phyloP scores from a whole-genome alignment of 2,888 invertebrate genomes.

The Dynastes grantii region DNA sequence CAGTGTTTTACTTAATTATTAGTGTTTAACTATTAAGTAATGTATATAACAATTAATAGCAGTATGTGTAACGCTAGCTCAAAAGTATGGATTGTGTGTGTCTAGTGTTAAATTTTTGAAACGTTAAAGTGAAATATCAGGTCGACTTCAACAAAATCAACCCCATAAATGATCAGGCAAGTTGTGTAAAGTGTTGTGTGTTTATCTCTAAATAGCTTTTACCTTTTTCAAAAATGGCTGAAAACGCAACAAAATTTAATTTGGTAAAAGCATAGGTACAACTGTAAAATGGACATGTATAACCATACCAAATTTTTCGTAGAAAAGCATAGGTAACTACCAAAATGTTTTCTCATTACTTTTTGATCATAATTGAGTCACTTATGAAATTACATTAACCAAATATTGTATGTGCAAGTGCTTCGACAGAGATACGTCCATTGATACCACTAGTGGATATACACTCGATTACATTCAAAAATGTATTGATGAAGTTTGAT shows the following conservation, averaged over 20 bases:
- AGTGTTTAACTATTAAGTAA: constrained; percentile 28
- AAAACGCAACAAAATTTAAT: constrained; percentile 17
- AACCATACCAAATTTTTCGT: not conserved
- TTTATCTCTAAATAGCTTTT: constrained; percentile 7
- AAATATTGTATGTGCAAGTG: not conserved
- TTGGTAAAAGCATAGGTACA: not conserved
- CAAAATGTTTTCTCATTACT: not conserved
- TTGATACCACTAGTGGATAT: constrained; percentile 1
- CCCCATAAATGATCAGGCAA: constrained; percentile 22
- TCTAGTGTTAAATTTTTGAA: constrained; percentile 33
- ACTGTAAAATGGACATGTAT: not conserved
- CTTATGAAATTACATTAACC: not conserved
- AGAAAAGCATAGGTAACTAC: constrained; percentile 6
- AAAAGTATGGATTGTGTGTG: constrained; percentile 31
- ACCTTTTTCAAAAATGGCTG: not conserved
- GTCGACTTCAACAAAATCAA: constrained; percentile 2
- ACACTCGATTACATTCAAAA: constrained; percentile 24
- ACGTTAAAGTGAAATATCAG: constrained; percentile 4
- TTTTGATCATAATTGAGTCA: constrained; percentile 29
- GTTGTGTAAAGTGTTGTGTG: constrained; percentile 31
- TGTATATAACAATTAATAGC: constrained; percentile 41
- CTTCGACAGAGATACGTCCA: constrained; percentile 23
- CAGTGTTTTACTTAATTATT: constrained; percentile 16
- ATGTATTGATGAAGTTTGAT: not conserved
- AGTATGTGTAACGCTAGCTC: constrained; percentile 40